Evolutionary conservation across 2,888 invertebrate species (phyloP), one percentile per base, ranked within the genome.

Genomic region (Synergus umbraculus): DNA sequence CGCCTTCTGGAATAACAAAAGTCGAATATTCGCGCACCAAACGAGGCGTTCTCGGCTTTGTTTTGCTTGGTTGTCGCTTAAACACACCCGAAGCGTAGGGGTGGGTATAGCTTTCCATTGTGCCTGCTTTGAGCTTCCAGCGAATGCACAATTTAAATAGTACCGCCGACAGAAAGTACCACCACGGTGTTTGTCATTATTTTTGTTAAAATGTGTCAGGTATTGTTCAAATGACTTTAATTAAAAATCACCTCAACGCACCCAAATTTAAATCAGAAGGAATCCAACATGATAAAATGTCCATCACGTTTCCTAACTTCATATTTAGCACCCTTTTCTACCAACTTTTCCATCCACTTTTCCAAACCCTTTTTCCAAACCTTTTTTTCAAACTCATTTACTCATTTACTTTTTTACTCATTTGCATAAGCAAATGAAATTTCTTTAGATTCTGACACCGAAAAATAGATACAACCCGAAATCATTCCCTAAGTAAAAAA

Each of bases 61-160:
- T 80, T 83, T 80, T 80, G 78, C 73, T 78, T 76, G 77, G 83
- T 79, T 83, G 83, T 83, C 83, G 80, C 81, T 80, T 81, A 80
- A 83, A 83, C 82, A 79, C 82, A 79, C 73, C 81, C 79, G 76
- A 79, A 83, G 79, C 80, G 69, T n/a, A 73, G 73, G 54, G 82
- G 82, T 76, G 79, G 78, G 80, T 83, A 83, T 83, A 79, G 80
- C 65, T 81, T 81, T 67, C 81, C 81, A 87, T 88, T 86, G 87
- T 86, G 81, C 82, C 81, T 82, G 85, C 84, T 85, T 87, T 85
- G 84, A 85, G 84, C 85, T 82, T 77, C 81, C 80, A 46, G 54
- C 29, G 83, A 83, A 79, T 79, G 77, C 81, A 79, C 85, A 78
- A 85, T 87, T 86, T 84, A 88, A 87, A 86, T 84, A 80, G 81